Percentiles rank a stretch among this genome's conserved stretches.
Evolutionary conservation across 1,140 invertebrate genomes (phyloP).

Genomic region (Drosophila kohkoa): DNA sequence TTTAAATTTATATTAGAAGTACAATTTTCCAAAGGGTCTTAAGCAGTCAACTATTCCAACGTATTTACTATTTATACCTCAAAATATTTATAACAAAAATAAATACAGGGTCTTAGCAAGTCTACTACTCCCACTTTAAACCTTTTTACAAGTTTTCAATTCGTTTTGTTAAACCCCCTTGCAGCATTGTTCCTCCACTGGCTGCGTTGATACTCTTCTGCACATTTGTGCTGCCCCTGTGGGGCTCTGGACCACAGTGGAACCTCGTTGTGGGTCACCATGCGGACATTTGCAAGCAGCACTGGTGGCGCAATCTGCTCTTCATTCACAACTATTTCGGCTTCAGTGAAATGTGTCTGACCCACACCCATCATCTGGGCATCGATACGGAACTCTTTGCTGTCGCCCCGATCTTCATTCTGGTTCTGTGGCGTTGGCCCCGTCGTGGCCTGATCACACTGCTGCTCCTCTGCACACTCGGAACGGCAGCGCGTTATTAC

Average conservation of each 20-base stretch:
- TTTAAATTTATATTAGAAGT: too few relatives aligned
- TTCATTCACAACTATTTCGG: conserved; percentile 89
- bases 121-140: too few relatives aligned
- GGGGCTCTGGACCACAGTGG: conserved; percentile 89
- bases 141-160: background rate
- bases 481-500: conserved; percentile 87
- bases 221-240: conserved; percentile 87
- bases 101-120: conserved; percentile 8
- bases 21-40: too few relatives aligned
- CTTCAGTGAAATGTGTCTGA: conserved; percentile 89
- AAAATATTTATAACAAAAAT: too few relatives aligned
- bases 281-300: conserved; percentile 87
- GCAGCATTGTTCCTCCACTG: conserved; percentile 87
- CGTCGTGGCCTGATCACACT: conserved; percentile 86
- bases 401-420: conserved; percentile 89
- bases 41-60: too few relatives aligned
- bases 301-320: conserved; percentile 88
- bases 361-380: conserved; percentile 91
- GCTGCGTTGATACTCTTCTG: conserved; percentile 88
- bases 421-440: conserved; percentile 87
- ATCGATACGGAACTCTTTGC: conserved; percentile 94
- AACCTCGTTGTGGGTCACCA: conserved; percentile 88
- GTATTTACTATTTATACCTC: too few relatives aligned
- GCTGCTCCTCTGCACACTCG: conserved; percentile 85
- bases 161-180: background rate